These are phyloP conservation scores for Bimastos eiseni DNA, from an alignment of 2,888 invertebrate genomes.

Conservation along the genomic window DNA sequence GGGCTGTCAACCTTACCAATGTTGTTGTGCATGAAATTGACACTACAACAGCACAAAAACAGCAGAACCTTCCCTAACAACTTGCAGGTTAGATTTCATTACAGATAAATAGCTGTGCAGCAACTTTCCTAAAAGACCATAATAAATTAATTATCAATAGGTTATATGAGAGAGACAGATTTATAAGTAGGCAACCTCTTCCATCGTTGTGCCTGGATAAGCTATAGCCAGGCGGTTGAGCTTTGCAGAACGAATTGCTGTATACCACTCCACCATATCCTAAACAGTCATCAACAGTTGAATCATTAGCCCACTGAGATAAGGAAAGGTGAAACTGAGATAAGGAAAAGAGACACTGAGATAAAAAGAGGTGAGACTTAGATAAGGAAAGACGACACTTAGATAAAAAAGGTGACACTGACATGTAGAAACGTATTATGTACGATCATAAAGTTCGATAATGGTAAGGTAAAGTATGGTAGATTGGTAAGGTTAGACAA, in stretches of 20 bases:
- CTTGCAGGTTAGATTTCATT: no score
- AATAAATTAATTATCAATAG: no score
- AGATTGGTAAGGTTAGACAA: background rate
- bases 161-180: background rate
- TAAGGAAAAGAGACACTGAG: background rate
- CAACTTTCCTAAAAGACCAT: background rate
- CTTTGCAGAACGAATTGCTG: constrained; percentile 81
- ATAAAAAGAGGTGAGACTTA: background rate
- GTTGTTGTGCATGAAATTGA: no score
- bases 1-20: no score
- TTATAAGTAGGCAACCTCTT: constrained; percentile 50
- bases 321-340: background rate
- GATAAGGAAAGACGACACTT: background rate
- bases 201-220: constrained; percentile 69
- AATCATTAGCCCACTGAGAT: background rate
- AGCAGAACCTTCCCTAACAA: no score
- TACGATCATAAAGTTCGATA: background rate
- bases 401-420: no score
- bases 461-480: background rate
- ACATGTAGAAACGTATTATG: background rate
- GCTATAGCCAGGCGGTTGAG: constrained; percentile 80
- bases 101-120: no score
- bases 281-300: constrained; percentile 40
- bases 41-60: no score
- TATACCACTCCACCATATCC: constrained; percentile 83